phyloP scores from a whole-genome alignment of 2,113 vertebrate species.

The Balaeniceps rex region DNA sequence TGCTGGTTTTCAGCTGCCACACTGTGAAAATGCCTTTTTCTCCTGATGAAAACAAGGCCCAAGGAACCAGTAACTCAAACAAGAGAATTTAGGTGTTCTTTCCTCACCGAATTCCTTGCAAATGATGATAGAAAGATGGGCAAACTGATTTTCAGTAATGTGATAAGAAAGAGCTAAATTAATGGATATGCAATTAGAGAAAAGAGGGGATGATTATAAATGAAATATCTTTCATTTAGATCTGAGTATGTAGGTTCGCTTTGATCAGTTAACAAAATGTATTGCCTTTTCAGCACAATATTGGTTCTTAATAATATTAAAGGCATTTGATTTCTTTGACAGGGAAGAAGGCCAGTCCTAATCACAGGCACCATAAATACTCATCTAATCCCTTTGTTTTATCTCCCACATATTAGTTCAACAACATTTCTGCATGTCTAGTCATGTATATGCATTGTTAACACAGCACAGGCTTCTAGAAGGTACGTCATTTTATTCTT shows the following conservation, averaged over 20 bases:
- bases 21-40: not conserved
- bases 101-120: not conserved
- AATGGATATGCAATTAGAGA: not conserved
- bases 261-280: not conserved
- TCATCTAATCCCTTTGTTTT: not conserved
- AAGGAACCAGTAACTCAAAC: not conserved
- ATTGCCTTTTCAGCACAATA: slow-evolving; percentile 2
- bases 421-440: not conserved
- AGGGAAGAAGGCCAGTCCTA: not conserved
- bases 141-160: not conserved
- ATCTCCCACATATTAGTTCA: not conserved
- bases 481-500: not conserved
- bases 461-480: not conserved
- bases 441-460: not conserved
- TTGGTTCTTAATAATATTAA: not conserved
- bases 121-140: not conserved
- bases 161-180: not conserved
- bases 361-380: not conserved
- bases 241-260: not conserved
- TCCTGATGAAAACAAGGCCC: not conserved
- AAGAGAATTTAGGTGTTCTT: not conserved
- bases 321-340: not conserved
- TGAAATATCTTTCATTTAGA: not conserved
- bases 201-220: not conserved
- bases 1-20: not conserved